Conservation (phyloP, 1,140 invertebrate genomes). For the Chionoecetes opilio region DNA sequence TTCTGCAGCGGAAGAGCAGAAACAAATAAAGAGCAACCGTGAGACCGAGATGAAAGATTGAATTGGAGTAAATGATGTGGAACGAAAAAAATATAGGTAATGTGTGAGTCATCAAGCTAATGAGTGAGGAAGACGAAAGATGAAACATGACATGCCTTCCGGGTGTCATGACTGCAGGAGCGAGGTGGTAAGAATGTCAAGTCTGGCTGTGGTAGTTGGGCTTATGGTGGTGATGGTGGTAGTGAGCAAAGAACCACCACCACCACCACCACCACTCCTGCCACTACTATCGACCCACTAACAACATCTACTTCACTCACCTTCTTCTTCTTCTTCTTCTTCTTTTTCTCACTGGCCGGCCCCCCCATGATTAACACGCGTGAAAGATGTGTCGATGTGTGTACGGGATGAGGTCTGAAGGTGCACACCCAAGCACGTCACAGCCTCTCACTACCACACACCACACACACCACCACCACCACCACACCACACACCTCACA, state of each 20-base stretch:
- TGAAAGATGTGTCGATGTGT: neutral
- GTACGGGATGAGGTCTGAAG: neutral
- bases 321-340: slow-evolving; percentile 10
- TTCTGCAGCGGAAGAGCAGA: neutral
- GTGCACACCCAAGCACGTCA: neutral
- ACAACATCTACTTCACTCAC: neutral
- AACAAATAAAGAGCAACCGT: neutral
- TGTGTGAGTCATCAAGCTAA: neutral
- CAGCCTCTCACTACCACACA: slow-evolving; percentile 20
- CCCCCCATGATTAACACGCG: neutral
- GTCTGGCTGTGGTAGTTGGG: neutral
- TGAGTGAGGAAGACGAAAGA: neutral
- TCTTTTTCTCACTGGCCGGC: neutral
- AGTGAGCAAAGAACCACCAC: neutral
- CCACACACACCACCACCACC: neutral
- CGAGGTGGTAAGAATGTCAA: neutral
- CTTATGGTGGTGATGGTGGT: neutral
- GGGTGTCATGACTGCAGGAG: neutral
- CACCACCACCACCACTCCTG: neutral
- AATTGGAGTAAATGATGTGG: neutral
- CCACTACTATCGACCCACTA: neutral
- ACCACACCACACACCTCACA: neutral
- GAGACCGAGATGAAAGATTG: neutral
- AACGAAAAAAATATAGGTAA: neutral
- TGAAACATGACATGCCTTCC: neutral